phyloP scores from a whole-genome alignment of 1,140 invertebrate species.

The Euglossa dilemma region DNA sequence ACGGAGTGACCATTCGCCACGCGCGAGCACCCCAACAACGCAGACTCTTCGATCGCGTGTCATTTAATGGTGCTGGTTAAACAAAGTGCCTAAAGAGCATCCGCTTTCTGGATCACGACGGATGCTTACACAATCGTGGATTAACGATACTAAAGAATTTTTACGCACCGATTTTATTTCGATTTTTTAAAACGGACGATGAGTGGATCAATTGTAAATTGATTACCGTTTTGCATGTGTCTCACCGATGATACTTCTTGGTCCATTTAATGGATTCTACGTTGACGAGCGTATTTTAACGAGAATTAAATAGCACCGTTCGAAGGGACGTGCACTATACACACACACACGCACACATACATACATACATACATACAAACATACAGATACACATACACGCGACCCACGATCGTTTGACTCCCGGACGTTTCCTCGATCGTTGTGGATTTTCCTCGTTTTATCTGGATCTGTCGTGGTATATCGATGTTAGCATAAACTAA shows the following conservation, averaged over 20 bases:
- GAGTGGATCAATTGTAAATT: slow-evolving; percentile 55
- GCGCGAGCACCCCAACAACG: too few relatives aligned
- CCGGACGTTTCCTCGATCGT: slow-evolving; percentile 18
- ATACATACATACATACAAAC: too few relatives aligned
- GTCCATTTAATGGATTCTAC: slow-evolving; percentile 54
- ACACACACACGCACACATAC: too few relatives aligned
- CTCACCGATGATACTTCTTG: slow-evolving; percentile 28
- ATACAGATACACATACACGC: too few relatives aligned
- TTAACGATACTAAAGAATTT: slow-evolving; percentile 36
- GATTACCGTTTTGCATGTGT: slow-evolving; percentile 42
- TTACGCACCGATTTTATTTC: slow-evolving; percentile 41
- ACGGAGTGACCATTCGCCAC: slow-evolving; percentile 10
- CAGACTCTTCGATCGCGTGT: slow-evolving; percentile 52
- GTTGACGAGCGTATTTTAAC: slow-evolving; percentile 50
- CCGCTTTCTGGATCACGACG: slow-evolving; percentile 53
- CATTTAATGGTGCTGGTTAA: slow-evolving; percentile 62
- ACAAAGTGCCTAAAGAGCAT: slow-evolving; percentile 68
- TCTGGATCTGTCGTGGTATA: slow-evolving; percentile 21
- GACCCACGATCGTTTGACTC: background rate
- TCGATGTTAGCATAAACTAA: slow-evolving; percentile 65
- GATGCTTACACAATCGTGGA: slow-evolving; percentile 56
- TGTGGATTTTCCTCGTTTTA: slow-evolving; percentile 23
- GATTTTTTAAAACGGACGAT: slow-evolving; percentile 3
- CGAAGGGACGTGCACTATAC: slow-evolving; percentile 27
- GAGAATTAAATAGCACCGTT: slow-evolving; percentile 54